phyloP scores from a whole-genome alignment of 2,113 vertebrate species.

The Uria lomvia region DNA sequence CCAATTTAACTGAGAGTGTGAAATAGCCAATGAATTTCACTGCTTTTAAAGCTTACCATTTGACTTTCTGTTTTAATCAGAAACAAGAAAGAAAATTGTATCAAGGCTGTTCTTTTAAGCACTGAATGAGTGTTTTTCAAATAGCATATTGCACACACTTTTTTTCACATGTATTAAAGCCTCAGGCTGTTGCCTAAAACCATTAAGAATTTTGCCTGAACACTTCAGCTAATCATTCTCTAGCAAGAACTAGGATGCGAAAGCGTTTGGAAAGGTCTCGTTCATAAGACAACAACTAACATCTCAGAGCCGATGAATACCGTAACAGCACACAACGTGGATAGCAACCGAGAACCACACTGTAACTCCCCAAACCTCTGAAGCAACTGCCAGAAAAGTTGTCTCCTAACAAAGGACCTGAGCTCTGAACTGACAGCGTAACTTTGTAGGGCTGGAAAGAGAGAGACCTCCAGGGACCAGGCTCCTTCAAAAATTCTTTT shows the following conservation, averaged over 20 bases:
- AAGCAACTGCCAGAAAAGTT: background rate
- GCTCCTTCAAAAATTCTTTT: background rate
- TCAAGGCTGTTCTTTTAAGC: background rate
- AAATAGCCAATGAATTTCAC: background rate
- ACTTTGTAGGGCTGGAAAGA: background rate
- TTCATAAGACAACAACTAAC: background rate
- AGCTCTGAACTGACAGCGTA: background rate
- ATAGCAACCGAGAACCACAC: background rate
- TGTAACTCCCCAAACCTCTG: background rate
- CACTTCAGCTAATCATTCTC: background rate
- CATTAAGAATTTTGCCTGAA: background rate
- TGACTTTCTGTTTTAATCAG: background rate
- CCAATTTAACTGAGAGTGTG: background rate
- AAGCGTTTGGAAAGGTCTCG: background rate
- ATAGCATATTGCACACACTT: background rate
- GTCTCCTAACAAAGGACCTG: background rate
- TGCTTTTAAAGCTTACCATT: background rate
- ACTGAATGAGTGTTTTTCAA: background rate
- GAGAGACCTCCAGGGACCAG: background rate
- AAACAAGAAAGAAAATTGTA: background rate
- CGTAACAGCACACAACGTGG: background rate
- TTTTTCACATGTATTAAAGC: background rate
- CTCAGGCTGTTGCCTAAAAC: background rate
- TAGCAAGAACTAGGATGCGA: background rate
- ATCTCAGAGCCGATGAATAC: background rate